Base-by-base conservation (phyloP, 2,888 invertebrate species). In the Andrena haemorrhoa region DNA sequence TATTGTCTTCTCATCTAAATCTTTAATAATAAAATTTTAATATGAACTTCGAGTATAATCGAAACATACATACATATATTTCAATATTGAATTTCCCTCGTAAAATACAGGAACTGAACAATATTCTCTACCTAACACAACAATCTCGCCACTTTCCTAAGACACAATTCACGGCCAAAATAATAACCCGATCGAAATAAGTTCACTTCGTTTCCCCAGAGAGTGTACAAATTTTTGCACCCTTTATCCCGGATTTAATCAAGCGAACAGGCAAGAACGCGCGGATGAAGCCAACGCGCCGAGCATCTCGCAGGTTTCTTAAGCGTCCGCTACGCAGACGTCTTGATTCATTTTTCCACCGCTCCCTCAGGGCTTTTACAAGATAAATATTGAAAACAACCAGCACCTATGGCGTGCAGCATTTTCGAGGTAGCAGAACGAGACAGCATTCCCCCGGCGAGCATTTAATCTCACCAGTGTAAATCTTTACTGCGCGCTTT, bases 361-460 rank as follows among this genome's bases (percentile, higher is more conserved):
- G 41, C 26, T 35, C 51, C 61, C 33, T 35, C 49, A 31, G 33
- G 60, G 35, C 53, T 56, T 64, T 69, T 31, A 60, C 26, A n/a
- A n/a, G 63, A 61, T 53, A 61, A 69, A 69, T 75, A 75, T 75
- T 61, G 61, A 68, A 75, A 75, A 75, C 49, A 75, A 60, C 33
- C n/a, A 63, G 51, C 35, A 29, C 58, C 20, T 16, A 68, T n/a
- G 53, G 16, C 56, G 56, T 41, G 23, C 6, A 41, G 10, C 33
- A 10, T 35, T 35, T 0, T 12, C 29, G 10, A 47, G 65, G 20
- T 8, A 72, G 41, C 23, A 41, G 49, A 31, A 63, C 23, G 41
- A 68, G 58, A 53, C 61, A 56, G 63, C 53, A 73, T 69, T 69
- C 49, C 10, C 53, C 31, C 26, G 29, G 61, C n/a, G n/a, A 10